Conservation (phyloP, 2,888 invertebrate genomes). For the Drosophila barbarae region DNA sequence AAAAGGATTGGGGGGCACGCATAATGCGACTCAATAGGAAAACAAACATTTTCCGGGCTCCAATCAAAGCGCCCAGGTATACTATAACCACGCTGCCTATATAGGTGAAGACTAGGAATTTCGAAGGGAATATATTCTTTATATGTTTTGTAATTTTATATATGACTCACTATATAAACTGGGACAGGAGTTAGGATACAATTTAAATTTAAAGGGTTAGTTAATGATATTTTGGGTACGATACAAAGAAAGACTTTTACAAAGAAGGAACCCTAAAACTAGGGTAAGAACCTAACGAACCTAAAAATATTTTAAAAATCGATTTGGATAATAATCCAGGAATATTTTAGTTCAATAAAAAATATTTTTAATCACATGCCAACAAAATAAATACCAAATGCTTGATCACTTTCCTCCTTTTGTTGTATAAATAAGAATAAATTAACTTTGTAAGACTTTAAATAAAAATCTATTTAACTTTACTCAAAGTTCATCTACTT, state of each 20-base stretch:
- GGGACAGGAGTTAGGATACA: conserved; percentile 29
- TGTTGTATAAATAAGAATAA: background rate
- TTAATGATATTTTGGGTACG: background rate
- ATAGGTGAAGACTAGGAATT: conserved; percentile 58
- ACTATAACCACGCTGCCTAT: conserved; percentile 76
- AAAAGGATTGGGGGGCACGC: conserved; percentile 82
- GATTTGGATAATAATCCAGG: background rate
- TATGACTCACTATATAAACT: background rate
- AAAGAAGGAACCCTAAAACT: too few species aligned
- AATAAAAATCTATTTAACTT: background rate
- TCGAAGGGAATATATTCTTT: conserved; percentile 3
- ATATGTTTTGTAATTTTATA: background rate
- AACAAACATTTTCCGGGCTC: conserved; percentile 80
- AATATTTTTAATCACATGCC: background rate
- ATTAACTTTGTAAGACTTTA: background rate
- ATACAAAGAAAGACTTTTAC: background rate
- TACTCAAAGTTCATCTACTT: background rate
- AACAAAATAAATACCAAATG: background rate
- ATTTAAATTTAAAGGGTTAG: conserved; percentile 7
- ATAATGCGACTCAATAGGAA: conserved; percentile 81
- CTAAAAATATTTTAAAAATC: background rate
- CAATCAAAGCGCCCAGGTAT: conserved; percentile 80
- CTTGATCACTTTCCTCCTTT: background rate
- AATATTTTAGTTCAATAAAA: background rate
- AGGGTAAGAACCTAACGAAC: too few species aligned